These are phyloP conservation scores for Belonocnema kinseyi DNA, from an alignment of 1,140 invertebrate species.

Conservation along the genomic window DNA sequence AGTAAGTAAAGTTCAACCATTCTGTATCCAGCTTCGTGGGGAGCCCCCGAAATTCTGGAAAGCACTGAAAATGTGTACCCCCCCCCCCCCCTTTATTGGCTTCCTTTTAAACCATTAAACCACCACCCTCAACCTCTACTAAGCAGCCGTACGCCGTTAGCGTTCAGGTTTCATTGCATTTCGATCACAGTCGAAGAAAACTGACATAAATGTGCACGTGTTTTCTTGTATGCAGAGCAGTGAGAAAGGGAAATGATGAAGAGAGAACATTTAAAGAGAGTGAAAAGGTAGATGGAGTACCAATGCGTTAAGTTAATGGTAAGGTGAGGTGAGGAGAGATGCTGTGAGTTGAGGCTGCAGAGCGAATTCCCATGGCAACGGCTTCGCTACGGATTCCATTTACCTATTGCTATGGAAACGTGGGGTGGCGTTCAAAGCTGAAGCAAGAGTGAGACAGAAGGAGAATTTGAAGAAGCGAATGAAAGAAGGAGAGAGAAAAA, in stretches of 20 bases:
- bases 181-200: conserved; percentile 16
- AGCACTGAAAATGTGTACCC: too few species aligned
- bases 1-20: too few species aligned
- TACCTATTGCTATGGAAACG: conserved; percentile 75
- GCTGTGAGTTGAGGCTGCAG: conserved; percentile 64
- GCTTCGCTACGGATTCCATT: conserved; percentile 75
- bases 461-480: conserved; percentile 1
- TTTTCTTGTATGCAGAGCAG: conserved; percentile 12
- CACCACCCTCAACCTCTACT: background rate
- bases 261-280: conserved; percentile 36
- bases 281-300: conserved; percentile 49
- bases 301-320: too few species aligned
- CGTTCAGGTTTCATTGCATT: conserved; percentile 1
- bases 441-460: conserved; percentile 34
- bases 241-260: background rate
- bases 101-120: too few species aligned
- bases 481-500: conserved; percentile 38
- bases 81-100: too few species aligned
- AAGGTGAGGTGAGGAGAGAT: background rate
- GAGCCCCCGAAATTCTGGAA: too few species aligned
- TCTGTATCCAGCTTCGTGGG: too few species aligned
- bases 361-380: conserved; percentile 73
- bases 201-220: conserved; percentile 18
- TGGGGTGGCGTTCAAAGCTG: conserved; percentile 70
- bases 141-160: background rate